These are phyloP conservation scores for Oryzias melastigma DNA, from an alignment of 2,113 vertebrate species.

Conservation along the genomic window DNA sequence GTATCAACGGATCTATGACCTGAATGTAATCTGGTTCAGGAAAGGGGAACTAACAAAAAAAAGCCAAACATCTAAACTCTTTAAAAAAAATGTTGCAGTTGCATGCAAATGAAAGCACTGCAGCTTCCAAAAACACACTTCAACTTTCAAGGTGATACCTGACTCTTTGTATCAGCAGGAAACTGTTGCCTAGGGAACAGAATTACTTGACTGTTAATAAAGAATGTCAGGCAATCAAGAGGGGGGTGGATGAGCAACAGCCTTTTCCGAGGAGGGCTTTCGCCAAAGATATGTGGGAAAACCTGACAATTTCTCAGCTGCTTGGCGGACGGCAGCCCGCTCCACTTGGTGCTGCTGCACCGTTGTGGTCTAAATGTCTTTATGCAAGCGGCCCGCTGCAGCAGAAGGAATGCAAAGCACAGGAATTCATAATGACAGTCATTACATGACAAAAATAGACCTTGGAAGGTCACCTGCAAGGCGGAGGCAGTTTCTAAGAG, in stretches of 20 bases:
- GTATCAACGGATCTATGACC: constrained; percentile 25
- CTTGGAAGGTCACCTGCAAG: constrained; percentile 56
- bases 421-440: constrained; percentile 55
- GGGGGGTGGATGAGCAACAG: constrained; percentile 57
- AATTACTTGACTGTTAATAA: constrained; percentile 75
- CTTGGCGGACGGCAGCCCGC: constrained; percentile 32
- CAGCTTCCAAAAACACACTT: constrained; percentile 46
- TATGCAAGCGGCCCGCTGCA: constrained; percentile 16
- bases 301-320: constrained; percentile 50
- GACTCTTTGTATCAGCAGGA: constrained; percentile 69
- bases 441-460: constrained; percentile 63
- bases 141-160: constrained; percentile 74
- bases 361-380: constrained; percentile 29
- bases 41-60: constrained; percentile 14
- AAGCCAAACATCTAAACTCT: constrained; percentile 22
- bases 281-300: constrained; percentile 34
- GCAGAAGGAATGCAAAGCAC: constrained; percentile 37
- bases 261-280: constrained; percentile 52
- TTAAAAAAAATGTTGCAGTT: constrained; percentile 34
- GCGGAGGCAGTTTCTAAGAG: constrained; percentile 37
- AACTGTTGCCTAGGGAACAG: constrained; percentile 73
- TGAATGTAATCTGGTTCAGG: constrained; percentile 11
- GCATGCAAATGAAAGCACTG: constrained; percentile 50
- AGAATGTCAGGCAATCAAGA: constrained; percentile 75
- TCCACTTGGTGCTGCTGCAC: neutral